phyloP scores from a whole-genome alignment of 2,888 invertebrate species.

The Nemurella pictetii region DNA sequence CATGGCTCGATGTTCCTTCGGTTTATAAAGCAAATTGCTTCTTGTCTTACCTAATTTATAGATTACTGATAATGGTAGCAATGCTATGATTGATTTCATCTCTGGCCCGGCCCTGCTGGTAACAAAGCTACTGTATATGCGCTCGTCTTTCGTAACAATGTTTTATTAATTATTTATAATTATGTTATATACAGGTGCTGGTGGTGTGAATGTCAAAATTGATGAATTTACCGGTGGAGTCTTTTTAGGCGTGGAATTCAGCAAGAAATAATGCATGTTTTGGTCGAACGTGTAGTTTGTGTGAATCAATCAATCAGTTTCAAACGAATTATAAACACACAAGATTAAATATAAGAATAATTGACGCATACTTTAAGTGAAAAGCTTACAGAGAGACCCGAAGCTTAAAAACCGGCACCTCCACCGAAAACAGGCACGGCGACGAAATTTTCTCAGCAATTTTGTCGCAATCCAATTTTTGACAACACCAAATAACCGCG shows the following conservation, averaged over 20 bases:
- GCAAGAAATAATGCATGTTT: not conserved
- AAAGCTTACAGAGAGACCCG: no score
- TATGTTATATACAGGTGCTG: conserved; percentile 4
- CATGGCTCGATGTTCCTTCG: not conserved
- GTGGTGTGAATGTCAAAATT: not conserved
- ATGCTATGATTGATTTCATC: conserved; percentile 20
- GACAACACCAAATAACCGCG: not conserved
- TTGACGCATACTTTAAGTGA: no score
- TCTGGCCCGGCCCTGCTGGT: not conserved
- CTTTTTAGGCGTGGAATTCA: not conserved
- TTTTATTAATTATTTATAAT: conserved; percentile 28
- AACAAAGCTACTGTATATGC: conserved; percentile 30
- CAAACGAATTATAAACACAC: no score
- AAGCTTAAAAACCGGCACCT: not conserved
- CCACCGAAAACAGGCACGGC: not conserved
- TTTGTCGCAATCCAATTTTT: not conserved
- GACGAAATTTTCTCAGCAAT: not conserved
- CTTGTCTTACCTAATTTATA: conserved; percentile 29
- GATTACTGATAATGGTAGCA: conserved; percentile 24
- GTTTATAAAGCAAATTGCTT: conserved; percentile 25
- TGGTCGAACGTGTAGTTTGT: not conserved
- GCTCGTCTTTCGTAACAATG: conserved; percentile 10
- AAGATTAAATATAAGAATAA: no score
- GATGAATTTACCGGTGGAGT: conserved; percentile 1
- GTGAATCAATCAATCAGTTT: not conserved